These are phyloP conservation scores for Brachyhypopomus gauderio DNA, from an alignment of 2,113 vertebrate genomes.

Conservation along the genomic window DNA sequence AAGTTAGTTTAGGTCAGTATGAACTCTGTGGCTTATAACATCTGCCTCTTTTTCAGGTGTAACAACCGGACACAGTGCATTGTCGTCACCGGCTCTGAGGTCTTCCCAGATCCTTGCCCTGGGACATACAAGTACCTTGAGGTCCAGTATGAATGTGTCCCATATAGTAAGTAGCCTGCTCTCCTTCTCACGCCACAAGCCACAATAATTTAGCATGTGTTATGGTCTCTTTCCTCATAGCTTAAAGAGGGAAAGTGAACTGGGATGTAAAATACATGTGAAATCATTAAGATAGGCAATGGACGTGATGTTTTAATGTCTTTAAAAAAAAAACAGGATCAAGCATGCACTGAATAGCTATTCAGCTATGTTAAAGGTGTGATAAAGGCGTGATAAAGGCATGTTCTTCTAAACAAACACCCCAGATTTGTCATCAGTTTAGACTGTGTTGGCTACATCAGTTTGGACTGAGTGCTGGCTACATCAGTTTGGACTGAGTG, in stretches of 20 bases:
- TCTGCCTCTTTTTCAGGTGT: conserved; percentile 86
- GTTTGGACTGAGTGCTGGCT: too few relatives aligned
- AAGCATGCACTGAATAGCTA: conserved; percentile 17
- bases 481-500: too few relatives aligned
- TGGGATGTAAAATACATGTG: neutral
- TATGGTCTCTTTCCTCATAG: neutral
- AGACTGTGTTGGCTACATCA: too few relatives aligned
- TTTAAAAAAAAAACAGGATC: neutral
- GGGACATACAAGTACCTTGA: conserved; percentile 99
- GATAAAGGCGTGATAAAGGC: too few relatives aligned
- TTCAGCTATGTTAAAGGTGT: too few relatives aligned
- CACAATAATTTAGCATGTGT: neutral
- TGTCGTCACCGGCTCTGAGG: conserved; percentile 97
- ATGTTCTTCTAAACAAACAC: too few relatives aligned
- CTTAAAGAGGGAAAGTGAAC: neutral
- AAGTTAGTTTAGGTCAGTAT: neutral
- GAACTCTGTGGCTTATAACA: conserved; percentile 62
- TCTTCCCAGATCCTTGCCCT: conserved; percentile 98
- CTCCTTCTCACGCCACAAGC: neutral
- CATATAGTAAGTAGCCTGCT: conserved; percentile 95
- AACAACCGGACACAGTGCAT: conserved; percentile 99
- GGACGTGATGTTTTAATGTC: too few relatives aligned
- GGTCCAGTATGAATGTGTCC: conserved; percentile 99
- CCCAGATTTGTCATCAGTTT: too few relatives aligned
- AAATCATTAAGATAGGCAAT: neutral